Evolutionary conservation across 2,797 vertebrate genomes (phyloP).

Genomic region (Ctenosaura bakeri): DNA sequence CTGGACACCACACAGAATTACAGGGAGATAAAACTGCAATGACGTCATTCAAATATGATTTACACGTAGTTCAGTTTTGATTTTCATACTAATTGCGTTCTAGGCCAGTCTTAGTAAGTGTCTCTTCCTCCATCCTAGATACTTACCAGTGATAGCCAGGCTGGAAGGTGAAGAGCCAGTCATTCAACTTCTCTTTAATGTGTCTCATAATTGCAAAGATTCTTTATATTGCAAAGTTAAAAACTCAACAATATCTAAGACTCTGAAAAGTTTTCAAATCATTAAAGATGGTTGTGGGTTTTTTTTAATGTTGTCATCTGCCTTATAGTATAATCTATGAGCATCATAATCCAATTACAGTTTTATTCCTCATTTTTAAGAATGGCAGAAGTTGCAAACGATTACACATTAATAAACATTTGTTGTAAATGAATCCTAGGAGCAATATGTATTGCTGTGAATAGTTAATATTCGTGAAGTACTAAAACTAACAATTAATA

Average conservation of each 20-base stretch:
- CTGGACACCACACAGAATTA: background rate
- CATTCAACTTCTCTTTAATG: too few species aligned
- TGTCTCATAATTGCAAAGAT: background rate
- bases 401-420: slow-evolving; percentile 37
- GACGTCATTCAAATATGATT: background rate
- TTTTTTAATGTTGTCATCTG: slow-evolving; percentile 40
- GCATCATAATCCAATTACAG: slow-evolving; percentile 4
- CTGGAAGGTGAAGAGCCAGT: background rate
- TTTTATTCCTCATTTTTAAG: slow-evolving; percentile 53
- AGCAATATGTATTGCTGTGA: slow-evolving; percentile 31
- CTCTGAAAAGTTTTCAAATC: background rate
- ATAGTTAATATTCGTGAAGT: slow-evolving; percentile 34
- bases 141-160: background rate
- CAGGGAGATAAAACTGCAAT: background rate
- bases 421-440: background rate
- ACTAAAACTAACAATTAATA: slow-evolving; percentile 33
- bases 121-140: background rate
- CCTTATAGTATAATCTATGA: slow-evolving; percentile 50
- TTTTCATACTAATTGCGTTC: background rate
- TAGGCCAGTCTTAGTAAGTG: background rate
- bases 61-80: background rate
- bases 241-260: background rate
- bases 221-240: background rate
- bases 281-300: slow-evolving; percentile 26
- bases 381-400: background rate